Conservation (phyloP, 2,113 vertebrate genomes). For the Aphyosemion australe region DNA sequence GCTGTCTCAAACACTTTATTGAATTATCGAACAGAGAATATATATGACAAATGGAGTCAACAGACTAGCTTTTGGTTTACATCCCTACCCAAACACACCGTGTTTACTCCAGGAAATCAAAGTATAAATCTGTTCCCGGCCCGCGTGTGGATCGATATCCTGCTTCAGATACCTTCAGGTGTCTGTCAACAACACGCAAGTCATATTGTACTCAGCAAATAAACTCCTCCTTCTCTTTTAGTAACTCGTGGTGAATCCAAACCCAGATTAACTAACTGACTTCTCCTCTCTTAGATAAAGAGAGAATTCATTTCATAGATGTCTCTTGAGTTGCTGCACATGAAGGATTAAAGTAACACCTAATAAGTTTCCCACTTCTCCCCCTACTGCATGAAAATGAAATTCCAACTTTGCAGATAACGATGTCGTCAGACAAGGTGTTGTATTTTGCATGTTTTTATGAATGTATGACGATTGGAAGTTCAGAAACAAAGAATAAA, state of each 20-base stretch:
- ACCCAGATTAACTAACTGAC: slow-evolving; percentile 19
- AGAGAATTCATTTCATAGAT: slow-evolving; percentile 7
- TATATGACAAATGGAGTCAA: slow-evolving; percentile 78
- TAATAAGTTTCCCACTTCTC: too few relatives aligned
- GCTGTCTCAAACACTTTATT: slow-evolving; percentile 76
- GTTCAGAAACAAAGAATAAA: too few relatives aligned
- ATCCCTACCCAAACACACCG: slow-evolving; percentile 68
- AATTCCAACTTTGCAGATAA: too few relatives aligned
- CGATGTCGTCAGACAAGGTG: too few relatives aligned
- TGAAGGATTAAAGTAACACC: slow-evolving; percentile 17
- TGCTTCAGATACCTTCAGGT: slow-evolving; percentile 59
- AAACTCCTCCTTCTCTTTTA: slow-evolving; percentile 15
- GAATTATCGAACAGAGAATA: slow-evolving; percentile 75
- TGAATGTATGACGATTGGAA: too few relatives aligned
- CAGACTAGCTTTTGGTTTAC: slow-evolving; percentile 73
- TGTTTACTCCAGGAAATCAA: slow-evolving; percentile 71
- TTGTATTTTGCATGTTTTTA: too few relatives aligned
- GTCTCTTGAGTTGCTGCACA: background rate
- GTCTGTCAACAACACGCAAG: slow-evolving; percentile 49
- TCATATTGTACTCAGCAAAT: slow-evolving; percentile 4
- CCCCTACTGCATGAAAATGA: too few relatives aligned
- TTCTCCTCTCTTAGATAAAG: background rate
- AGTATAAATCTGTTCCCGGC: slow-evolving; percentile 71
- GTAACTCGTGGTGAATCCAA: slow-evolving; percentile 17
- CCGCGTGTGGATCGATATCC: slow-evolving; percentile 58